Percentiles rank a stretch among this genome's conserved stretches.
phyloP scores from a whole-genome alignment of 92 coral and sea anemone species.

The Diadumene lineata region DNA sequence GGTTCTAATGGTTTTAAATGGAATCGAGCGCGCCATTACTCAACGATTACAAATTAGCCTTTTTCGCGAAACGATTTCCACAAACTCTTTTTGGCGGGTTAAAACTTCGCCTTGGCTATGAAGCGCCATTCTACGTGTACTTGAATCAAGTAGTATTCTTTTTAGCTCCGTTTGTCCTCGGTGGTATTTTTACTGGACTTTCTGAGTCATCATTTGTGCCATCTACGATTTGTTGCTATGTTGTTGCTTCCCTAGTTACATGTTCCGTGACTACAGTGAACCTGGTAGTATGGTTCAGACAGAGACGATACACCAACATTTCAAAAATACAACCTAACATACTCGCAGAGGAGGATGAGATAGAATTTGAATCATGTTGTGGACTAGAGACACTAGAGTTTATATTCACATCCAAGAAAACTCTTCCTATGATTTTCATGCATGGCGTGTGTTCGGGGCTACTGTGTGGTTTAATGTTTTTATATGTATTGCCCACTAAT shows the following conservation, averaged over 20 bases:
- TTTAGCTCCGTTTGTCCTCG: constrained; percentile 66
- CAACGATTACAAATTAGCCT: constrained; percentile 96
- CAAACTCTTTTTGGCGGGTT: constrained; percentile 89
- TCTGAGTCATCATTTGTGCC: constrained; percentile 66
- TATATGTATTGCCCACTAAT: constrained; percentile 75
- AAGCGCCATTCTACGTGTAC: constrained; percentile 84
- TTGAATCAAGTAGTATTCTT: constrained; percentile 76
- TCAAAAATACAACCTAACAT: constrained; percentile 69
- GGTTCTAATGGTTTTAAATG: constrained; percentile 67
- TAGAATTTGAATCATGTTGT: constrained; percentile 89
- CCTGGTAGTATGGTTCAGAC: constrained; percentile 55
- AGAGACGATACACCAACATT: constrained; percentile 51
- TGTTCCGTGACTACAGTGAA: constrained; percentile 53
- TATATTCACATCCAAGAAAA: constrained; percentile 76
- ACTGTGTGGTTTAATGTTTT: constrained; percentile 69
- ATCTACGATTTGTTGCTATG: constrained; percentile 62
- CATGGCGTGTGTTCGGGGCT: constrained; percentile 70
- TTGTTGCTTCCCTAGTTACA: constrained; percentile 68
- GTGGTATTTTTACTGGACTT: constrained; percentile 78
- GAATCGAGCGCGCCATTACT: constrained; percentile 89
- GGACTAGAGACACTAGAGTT: constrained; percentile 81
- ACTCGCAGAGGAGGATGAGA: constrained; percentile 88
- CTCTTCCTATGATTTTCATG: constrained; percentile 47
- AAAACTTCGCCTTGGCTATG: constrained; percentile 82
- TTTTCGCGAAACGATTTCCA: constrained; percentile 87